Base-by-base conservation (phyloP, 2,113 vertebrate genomes). In the Antechinus flavipes region DNA sequence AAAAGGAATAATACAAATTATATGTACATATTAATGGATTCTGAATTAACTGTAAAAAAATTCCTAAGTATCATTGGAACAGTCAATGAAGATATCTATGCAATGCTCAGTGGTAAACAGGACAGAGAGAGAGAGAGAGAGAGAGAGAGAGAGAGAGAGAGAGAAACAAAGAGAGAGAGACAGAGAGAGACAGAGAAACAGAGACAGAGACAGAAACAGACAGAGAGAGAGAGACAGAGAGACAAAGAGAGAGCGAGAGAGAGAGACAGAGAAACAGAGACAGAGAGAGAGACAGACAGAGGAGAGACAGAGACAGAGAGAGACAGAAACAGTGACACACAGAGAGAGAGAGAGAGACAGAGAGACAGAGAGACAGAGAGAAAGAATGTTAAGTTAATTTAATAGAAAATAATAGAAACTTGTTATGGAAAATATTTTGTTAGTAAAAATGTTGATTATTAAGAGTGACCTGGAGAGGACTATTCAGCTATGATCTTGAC, bases 81-180 rank as follows among this genome's bases (percentile, higher is more conserved):
- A 95, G 50, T 96, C 94, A 95, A 50, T 95, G 93, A 97, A 95
- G 93, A 96, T 96, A 53, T 96, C 95, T 95, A 96, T 89, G 96
- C 56, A 93, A 95, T 76, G 30, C 95, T 96, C 95, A 90, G 12
- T 89, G 61, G 2, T 49, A 95, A 47, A 6, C 22, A 96, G 89
- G 89, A 95, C 93, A 53, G 42, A 50, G 95, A 96, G 9, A 52
- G 10, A 52, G 50, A 50, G 50, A 50, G 4, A 50, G 8, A 52
- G 50, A 52, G 9, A 52, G 50, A 52, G 50, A 50, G 50, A 50
- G 8, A 52, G 9, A 52, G 50, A 52, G 50, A 52, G 0, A 52
- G 50, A 52, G 8, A 52, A 0, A 52, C 0, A 52, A 9, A 52
- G 50, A 52, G 8, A 52, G 50, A 52, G 50, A 52, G 9, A 52